Conservation (phyloP, 2,797 vertebrate species). For the Pampus argenteus region DNA sequence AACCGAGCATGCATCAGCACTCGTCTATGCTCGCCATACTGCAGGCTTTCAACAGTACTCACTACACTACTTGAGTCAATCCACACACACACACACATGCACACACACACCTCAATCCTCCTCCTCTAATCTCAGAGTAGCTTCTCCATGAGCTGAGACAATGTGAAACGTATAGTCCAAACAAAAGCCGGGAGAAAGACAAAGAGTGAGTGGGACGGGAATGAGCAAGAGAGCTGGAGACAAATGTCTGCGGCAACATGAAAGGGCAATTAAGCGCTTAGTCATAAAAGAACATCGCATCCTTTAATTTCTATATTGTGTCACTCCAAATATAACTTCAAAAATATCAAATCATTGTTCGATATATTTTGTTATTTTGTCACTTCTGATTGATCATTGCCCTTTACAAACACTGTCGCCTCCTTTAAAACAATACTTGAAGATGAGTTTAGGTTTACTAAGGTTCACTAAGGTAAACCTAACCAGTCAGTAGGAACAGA, state of each 20-base stretch:
- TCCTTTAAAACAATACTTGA: background rate
- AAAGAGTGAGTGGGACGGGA: conserved; percentile 65
- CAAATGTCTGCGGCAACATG: conserved; percentile 61
- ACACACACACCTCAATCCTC: conserved; percentile 48
- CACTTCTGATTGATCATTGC: background rate
- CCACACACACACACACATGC: conserved; percentile 15
- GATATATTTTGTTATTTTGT: conserved; percentile 19
- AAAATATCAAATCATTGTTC: conserved; percentile 26
- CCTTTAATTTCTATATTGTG: conserved; percentile 47
- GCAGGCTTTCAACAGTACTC: conserved; percentile 38
- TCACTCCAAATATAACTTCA: conserved; percentile 43
- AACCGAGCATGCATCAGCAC: conserved; percentile 48
- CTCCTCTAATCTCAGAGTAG: conserved; percentile 43
- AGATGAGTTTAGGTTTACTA: background rate
- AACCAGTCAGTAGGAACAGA: background rate
- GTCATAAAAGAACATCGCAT: conserved; percentile 62
- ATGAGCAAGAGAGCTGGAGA: conserved; percentile 58
- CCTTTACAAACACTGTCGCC: background rate
- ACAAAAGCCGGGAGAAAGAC: conserved; percentile 64
- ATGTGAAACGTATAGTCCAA: conserved; percentile 66
- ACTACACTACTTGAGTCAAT: conserved; percentile 33
- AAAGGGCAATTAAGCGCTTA: conserved; percentile 63
- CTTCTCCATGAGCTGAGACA: conserved; percentile 54
- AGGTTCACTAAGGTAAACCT: background rate
- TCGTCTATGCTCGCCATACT: conserved; percentile 28